Percentiles rank a stretch among this genome's conserved stretches.
These are phyloP conservation scores for Meleagris gallopavo DNA, from an alignment of 2,113 vertebrate genomes.

Conservation along the genomic window DNA sequence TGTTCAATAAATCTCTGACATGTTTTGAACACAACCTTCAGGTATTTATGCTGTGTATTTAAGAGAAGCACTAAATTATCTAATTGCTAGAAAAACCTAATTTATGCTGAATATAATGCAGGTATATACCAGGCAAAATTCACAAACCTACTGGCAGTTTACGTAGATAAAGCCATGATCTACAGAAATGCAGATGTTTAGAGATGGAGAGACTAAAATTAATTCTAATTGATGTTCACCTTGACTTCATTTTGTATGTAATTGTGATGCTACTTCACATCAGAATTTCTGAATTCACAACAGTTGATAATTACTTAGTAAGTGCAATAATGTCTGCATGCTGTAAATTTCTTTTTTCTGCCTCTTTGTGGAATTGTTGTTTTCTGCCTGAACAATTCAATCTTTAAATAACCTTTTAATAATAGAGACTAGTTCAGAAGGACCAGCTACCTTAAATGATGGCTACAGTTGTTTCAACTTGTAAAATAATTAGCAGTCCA, in stretches of 20 bases:
- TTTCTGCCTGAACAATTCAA: not conserved
- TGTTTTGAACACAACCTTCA: constrained; percentile 91
- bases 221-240: constrained; percentile 55
- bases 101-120: not conserved
- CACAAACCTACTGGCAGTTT: not conserved
- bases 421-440: not conserved
- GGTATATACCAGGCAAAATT: not conserved
- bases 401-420: constrained; percentile 21
- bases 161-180: constrained; percentile 25
- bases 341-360: not conserved
- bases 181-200: constrained; percentile 54
- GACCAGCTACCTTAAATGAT: not conserved
- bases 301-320: constrained; percentile 44
- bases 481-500: not conserved
- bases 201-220: constrained; percentile 41
- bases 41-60: constrained; percentile 76
- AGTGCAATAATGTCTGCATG: not conserved
- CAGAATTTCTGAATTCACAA: constrained; percentile 41
- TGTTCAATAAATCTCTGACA: constrained; percentile 84
- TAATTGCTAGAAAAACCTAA: constrained; percentile 18
- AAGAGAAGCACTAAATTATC: constrained; percentile 36
- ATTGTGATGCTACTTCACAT: constrained; percentile 33
- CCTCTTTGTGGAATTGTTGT: not conserved
- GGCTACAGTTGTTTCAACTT: not conserved
- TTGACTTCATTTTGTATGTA: constrained; percentile 64